Evolutionary conservation across 2,888 invertebrate species (phyloP).

Genomic region (Mythimna impura): DNA sequence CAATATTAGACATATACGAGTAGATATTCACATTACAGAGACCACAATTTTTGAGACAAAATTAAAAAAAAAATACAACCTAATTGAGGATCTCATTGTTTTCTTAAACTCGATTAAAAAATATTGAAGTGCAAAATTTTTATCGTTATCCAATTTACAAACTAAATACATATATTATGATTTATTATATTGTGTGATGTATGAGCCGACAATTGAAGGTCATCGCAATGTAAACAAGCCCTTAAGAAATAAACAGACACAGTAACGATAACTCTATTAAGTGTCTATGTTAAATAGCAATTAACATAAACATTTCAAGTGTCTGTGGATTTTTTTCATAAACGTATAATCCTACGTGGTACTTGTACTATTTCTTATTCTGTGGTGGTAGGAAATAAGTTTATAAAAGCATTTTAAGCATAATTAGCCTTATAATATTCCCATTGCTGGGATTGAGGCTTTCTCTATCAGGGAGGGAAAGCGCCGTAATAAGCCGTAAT

Average conservation of each 20-base stretch:
- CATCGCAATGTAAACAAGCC: conserved; percentile 13
- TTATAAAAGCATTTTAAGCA: not conserved
- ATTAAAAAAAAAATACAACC: no score
- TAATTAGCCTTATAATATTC: no score
- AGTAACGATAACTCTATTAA: conserved; percentile 15
- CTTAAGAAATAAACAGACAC: conserved; percentile 5
- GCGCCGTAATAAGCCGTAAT: no score
- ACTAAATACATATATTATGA: not conserved
- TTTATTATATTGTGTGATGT: not conserved
- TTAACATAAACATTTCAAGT: conserved; percentile 38
- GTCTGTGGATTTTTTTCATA: not conserved
- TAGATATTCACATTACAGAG: not conserved
- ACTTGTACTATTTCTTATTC: no score
- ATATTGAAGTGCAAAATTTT: not conserved
- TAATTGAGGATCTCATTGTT: no score
- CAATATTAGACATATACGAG: not conserved
- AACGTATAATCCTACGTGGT: conserved; percentile 3
- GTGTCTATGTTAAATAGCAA: not conserved
- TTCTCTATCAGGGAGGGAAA: no score
- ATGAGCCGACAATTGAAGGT: conserved; percentile 20
- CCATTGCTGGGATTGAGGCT: no score
- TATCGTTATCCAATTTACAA: not conserved
- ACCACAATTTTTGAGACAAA: no score
- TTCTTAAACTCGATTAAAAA: not conserved
- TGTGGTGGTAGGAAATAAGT: conserved; percentile 27